These are phyloP conservation scores for Molorchus minor DNA, from an alignment of 2,888 invertebrate species.

Conservation along the genomic window DNA sequence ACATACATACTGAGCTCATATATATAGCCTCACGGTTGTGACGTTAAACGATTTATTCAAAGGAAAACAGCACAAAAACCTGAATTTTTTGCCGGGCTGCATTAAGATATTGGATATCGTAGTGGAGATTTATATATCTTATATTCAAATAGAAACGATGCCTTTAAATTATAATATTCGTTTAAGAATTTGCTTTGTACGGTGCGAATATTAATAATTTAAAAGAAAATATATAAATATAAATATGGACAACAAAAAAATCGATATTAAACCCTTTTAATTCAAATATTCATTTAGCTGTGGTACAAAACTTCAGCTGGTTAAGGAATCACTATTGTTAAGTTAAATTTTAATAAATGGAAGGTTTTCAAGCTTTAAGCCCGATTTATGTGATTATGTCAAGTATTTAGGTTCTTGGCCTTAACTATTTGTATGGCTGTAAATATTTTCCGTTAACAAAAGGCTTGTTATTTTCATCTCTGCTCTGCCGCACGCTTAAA, in stretches of 20 bases:
- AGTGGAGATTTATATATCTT: constrained; percentile 34
- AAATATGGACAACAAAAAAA: neutral
- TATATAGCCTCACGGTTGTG: constrained; percentile 32
- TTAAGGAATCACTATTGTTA: too few relatives aligned
- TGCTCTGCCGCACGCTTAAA: too few relatives aligned
- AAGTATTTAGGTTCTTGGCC: too few relatives aligned
- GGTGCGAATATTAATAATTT: neutral
- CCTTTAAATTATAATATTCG: constrained; percentile 35
- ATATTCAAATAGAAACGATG: constrained; percentile 33
- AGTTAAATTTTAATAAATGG: too few relatives aligned
- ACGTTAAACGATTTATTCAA: constrained; percentile 32
- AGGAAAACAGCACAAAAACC: constrained; percentile 34
- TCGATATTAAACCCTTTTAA: neutral
- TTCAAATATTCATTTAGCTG: too few relatives aligned
- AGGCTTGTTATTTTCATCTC: too few relatives aligned
- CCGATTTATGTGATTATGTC: too few relatives aligned
- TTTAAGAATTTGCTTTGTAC: constrained; percentile 11
- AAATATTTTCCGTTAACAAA: too few relatives aligned
- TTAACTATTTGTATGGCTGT: too few relatives aligned
- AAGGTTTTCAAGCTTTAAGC: too few relatives aligned
- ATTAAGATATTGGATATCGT: constrained; percentile 41
- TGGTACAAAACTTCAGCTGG: too few relatives aligned
- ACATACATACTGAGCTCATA: constrained; percentile 6
- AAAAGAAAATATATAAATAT: neutral
- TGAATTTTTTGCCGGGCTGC: constrained; percentile 35